Base-by-base conservation (phyloP, 2,797 vertebrate species). In the Balearica regulorum region DNA sequence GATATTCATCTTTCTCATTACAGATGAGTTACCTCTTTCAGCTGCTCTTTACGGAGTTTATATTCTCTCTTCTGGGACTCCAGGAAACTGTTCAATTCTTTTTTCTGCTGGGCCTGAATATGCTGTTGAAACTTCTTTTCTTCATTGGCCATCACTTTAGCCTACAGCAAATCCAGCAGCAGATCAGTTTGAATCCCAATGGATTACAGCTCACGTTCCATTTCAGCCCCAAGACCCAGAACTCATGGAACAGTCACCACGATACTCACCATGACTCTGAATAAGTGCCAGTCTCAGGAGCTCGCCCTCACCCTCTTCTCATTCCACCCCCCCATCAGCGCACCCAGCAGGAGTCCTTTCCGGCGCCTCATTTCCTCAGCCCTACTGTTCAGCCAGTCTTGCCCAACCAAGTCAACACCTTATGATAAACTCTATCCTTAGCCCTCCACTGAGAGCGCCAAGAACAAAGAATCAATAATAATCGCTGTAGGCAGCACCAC, bases 61-160 rank as follows among this genome's bases (percentile, higher is more conserved):
- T 99, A 99, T 96, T 99, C 99, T 89, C 99, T 98, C 97, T 99
- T 99, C 97, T 99, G 99, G 15, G 99, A 99, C 96, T 99, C 99
- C 80, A 99, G 94, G 97, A 99, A 99, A 97, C 99, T 99, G 97
- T 98, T 99, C 35, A 99, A 98, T 94, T 99, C 99, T 97, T 99
- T 99, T 97, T 99, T 99, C 97, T 99, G 99, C 90, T 99, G 99
- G 96, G 98, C 99, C 97, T 99, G 99, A 96, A 99, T 99, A 97
- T 99, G 99, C 85, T 99, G 99, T 69, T 99, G 99, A 95, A 99
- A 99, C 97, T 99, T 99, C 98, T 99, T 99, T 96, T 99, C 99
- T 95, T 99, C 99, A 21, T 99, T 99, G 93, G 97, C 98, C 98
- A 99, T 99, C 7, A 99, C 98, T 98, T 99, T 99, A 92, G 99